phyloP scores from a whole-genome alignment of 2,113 vertebrate species.

The Nothocercus nigrocapillus region DNA sequence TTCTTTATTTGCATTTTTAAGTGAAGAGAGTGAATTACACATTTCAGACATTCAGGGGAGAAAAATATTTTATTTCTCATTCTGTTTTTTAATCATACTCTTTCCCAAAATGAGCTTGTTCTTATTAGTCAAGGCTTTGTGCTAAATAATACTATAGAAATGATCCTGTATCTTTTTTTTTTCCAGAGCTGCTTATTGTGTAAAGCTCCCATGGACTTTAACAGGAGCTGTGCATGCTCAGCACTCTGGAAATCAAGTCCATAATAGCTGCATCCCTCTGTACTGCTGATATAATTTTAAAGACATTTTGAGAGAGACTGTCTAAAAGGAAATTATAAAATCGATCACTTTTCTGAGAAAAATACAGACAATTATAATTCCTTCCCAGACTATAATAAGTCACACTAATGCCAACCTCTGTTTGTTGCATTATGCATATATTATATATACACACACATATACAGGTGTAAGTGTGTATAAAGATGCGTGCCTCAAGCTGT shows the following conservation, averaged over 20 bases:
- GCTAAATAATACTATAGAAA: neutral
- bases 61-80: neutral
- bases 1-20: slow-evolving; percentile 63
- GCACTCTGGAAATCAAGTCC: neutral
- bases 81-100: neutral
- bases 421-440: slow-evolving; percentile 31
- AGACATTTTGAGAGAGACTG: neutral
- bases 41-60: neutral
- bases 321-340: neutral
- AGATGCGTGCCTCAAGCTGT: slow-evolving; percentile 1
- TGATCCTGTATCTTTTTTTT: neutral
- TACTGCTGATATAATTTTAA: neutral
- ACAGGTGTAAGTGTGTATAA: neutral
- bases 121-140: neutral
- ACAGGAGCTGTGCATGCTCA: neutral
- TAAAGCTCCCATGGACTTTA: neutral
- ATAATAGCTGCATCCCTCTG: neutral
- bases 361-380: neutral
- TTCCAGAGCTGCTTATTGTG: neutral
- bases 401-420: slow-evolving; percentile 21
- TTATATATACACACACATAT: neutral
- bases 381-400: slow-evolving; percentile 5
- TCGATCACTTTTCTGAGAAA: neutral
- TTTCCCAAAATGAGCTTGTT: neutral
- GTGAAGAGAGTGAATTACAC: slow-evolving; percentile 20